Conservation (phyloP, 2,797 vertebrate species). For the Loriculus beryllinus region DNA sequence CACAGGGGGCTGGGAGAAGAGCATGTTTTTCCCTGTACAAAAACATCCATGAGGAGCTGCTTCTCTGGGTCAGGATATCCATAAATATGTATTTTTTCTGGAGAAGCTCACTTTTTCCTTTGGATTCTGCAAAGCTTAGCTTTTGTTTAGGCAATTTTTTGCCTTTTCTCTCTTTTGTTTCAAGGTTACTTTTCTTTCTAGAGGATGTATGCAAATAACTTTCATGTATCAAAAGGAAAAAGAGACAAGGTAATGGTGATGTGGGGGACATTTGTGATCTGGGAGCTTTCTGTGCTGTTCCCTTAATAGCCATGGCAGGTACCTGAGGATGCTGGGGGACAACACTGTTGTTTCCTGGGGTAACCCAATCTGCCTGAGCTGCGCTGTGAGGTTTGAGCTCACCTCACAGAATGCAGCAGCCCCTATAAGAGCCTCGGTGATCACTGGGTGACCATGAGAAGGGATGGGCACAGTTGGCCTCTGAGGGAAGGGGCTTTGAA, state of each 20-base stretch:
- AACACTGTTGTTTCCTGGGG: accelerated
- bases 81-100: not conserved
- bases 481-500: not conserved
- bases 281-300: not conserved
- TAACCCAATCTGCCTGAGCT: not conserved
- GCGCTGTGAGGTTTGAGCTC: not conserved
- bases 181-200: not conserved
- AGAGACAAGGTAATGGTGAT: not conserved
- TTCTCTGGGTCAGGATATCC: not conserved
- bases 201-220: not conserved
- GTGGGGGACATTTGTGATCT: not conserved
- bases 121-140: not conserved
- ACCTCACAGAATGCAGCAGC: not conserved
- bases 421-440: not conserved
- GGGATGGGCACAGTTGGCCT: not conserved
- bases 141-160: not conserved
- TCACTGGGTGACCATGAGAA: accelerated
- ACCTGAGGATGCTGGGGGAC: not conserved
- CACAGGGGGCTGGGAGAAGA: not conserved
- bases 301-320: not conserved
- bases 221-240: not conserved
- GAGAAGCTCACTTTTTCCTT: not conserved
- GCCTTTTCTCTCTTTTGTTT: not conserved
- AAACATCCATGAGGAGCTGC: not conserved
- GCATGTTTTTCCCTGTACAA: not conserved